These are phyloP conservation scores for Pseudorasbora parva DNA, from an alignment of 2,113 vertebrate genomes.

Conservation along the genomic window DNA sequence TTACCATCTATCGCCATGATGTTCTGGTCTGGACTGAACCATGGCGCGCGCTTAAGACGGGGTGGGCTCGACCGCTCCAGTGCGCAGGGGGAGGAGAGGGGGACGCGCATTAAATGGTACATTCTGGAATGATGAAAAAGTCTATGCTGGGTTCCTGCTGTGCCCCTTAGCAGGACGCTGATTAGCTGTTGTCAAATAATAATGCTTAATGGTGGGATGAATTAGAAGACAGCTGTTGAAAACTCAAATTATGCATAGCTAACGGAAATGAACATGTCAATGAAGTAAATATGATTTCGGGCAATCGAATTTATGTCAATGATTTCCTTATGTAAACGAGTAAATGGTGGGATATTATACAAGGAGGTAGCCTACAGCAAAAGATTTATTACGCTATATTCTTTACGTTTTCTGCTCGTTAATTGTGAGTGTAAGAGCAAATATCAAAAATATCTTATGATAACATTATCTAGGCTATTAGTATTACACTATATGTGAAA, in stretches of 20 bases:
- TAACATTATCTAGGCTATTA: too few species aligned
- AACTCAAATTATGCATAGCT: not conserved
- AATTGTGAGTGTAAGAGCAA: not conserved
- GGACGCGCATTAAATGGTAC: conserved; percentile 59
- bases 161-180: not conserved
- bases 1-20: conserved; percentile 95
- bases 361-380: not conserved
- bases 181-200: conserved; percentile 1
- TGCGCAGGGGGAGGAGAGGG: not conserved
- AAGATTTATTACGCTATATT: not conserved
- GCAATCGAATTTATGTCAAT: not conserved
- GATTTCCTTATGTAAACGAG: not conserved
- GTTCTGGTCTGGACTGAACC: conserved; percentile 83
- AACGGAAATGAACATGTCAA: too few species aligned
- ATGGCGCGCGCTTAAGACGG: conserved; percentile 66
- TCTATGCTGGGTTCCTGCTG: not conserved
- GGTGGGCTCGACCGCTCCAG: conserved; percentile 55
- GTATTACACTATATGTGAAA: not conserved
- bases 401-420: too few species aligned
- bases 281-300: not conserved
- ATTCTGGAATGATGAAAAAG: conserved; percentile 36
- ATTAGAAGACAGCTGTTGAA: not conserved
- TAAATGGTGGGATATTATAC: not conserved
- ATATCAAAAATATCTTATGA: not conserved
- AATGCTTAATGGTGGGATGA: conserved; percentile 4